phyloP scores from a whole-genome alignment of 2,888 invertebrate species.

The Torymus texanus region DNA sequence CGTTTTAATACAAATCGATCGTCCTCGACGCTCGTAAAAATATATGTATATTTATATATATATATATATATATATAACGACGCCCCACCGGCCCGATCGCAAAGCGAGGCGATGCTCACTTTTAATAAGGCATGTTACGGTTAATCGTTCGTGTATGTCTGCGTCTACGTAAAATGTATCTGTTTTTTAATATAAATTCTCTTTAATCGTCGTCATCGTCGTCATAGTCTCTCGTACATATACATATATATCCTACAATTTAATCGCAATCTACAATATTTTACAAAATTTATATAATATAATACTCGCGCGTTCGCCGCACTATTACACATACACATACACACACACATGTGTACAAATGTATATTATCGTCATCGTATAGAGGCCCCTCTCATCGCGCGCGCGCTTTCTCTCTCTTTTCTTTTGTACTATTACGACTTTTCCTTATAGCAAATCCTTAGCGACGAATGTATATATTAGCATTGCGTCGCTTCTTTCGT shows the following conservation, averaged over 20 bases:
- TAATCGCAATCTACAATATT: slow-evolving; percentile 4
- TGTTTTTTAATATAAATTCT: slow-evolving; percentile 4
- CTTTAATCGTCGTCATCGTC: neutral
- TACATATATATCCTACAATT: too few relatives aligned
- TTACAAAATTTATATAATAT: slow-evolving; percentile 25
- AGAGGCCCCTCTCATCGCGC: slow-evolving; percentile 3
- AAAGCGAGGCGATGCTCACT: too few relatives aligned
- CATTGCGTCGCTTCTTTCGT: neutral
- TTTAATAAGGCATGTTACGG: too few relatives aligned
- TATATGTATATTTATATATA: too few relatives aligned
- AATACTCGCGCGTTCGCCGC: slow-evolving; percentile 36
- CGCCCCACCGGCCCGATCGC: too few relatives aligned
- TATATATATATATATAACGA: too few relatives aligned
- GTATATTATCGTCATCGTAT: too few relatives aligned
- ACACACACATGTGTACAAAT: neutral
- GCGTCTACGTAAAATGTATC: too few relatives aligned
- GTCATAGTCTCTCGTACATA: slow-evolving; percentile 1
- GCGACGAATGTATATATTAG: slow-evolving; percentile 12
- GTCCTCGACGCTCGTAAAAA: too few relatives aligned
- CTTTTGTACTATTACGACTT: slow-evolving; percentile 56
- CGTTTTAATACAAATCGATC: too few relatives aligned
- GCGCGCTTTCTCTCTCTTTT: slow-evolving; percentile 31
- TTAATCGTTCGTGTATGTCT: too few relatives aligned
- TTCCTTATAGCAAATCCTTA: slow-evolving; percentile 4
- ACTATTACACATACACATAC: neutral